These are phyloP conservation scores for Epizoanthus ramosus DNA, from an alignment of 92 coral and sea anemone genomes.

Conservation along the genomic window DNA sequence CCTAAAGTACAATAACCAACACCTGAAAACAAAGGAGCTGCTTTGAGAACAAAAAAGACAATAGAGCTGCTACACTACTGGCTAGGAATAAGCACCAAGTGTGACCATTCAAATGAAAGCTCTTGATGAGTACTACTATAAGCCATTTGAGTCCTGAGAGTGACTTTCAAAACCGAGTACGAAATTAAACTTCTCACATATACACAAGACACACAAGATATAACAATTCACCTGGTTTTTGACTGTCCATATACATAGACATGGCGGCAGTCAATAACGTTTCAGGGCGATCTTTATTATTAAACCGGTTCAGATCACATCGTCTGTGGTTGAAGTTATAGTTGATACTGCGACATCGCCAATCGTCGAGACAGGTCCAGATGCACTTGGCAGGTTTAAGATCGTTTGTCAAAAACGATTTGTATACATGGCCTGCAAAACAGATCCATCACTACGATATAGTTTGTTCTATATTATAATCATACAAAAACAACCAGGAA, in stretches of 20 bases:
- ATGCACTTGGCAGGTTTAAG: neutral
- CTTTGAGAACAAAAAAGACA: too few species aligned
- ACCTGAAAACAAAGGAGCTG: too few species aligned
- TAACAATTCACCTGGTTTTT: neutral
- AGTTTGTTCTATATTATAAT: too few species aligned
- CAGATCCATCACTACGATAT: too few species aligned
- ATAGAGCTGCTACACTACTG: too few species aligned
- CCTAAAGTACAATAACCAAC: too few species aligned
- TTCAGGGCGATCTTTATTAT: neutral
- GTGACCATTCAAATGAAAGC: too few species aligned
- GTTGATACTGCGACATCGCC: conserved; percentile 26
- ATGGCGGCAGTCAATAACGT: neutral
- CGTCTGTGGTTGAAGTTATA: neutral
- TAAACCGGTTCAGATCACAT: conserved; percentile 17
- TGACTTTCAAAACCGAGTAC: too few species aligned
- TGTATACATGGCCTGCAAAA: neutral
- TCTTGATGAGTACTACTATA: too few species aligned
- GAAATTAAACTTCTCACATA: neutral
- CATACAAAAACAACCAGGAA: too few species aligned
- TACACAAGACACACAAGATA: too few species aligned
- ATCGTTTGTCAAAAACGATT: neutral
- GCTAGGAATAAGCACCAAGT: neutral
- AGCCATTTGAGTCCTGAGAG: too few species aligned
- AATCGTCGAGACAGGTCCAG: conserved; percentile 10
- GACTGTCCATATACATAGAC: conserved; percentile 13